Percentiles rank a stretch among this genome's conserved stretches.
These are phyloP conservation scores for Larimichthys polyactis DNA, from an alignment of 2,113 vertebrate species.

Conservation along the genomic window DNA sequence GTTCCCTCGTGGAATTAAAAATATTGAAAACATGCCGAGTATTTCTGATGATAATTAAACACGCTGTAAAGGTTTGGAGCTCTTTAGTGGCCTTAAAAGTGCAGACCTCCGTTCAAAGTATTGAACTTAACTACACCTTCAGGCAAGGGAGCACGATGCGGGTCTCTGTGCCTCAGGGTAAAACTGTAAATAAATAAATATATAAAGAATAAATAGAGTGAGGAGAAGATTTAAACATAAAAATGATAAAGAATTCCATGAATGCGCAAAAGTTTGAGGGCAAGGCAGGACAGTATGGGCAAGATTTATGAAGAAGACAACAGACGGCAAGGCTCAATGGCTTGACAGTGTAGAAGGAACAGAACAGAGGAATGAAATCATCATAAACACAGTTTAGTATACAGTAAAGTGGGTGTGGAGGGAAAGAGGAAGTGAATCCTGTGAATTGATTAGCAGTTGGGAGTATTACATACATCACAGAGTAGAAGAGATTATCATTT, in stretches of 20 bases:
- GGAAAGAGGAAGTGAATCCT: slow-evolving; percentile 25
- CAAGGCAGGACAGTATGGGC: background rate
- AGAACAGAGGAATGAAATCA: background rate
- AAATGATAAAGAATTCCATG: background rate
- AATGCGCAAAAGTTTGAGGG: background rate
- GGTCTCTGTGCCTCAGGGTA: background rate
- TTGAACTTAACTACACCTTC: background rate
- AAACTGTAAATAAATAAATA: background rate
- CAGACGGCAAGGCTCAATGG: slow-evolving; percentile 5
- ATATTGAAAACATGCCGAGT: slow-evolving; percentile 19
- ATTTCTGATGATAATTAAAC: slow-evolving; percentile 28
- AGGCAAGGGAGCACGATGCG: background rate
- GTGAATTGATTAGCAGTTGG: slow-evolving; percentile 43
- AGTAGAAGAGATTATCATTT: slow-evolving; percentile 60
- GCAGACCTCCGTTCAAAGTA: background rate
- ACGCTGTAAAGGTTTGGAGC: background rate
- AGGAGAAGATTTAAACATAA: slow-evolving; percentile 3
- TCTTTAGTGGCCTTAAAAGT: background rate
- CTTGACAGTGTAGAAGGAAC: background rate
- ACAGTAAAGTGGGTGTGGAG: slow-evolving; percentile 11
- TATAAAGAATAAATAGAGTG: background rate
- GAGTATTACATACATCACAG: slow-evolving; percentile 55
- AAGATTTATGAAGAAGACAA: slow-evolving; percentile 7
- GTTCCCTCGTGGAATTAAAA: slow-evolving; percentile 28
- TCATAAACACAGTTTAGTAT: background rate